Evolutionary conservation across 1,140 invertebrate genomes (phyloP), one percentile per base, ranked within the genome.

Genomic region (Drosophila repletoides): DNA sequence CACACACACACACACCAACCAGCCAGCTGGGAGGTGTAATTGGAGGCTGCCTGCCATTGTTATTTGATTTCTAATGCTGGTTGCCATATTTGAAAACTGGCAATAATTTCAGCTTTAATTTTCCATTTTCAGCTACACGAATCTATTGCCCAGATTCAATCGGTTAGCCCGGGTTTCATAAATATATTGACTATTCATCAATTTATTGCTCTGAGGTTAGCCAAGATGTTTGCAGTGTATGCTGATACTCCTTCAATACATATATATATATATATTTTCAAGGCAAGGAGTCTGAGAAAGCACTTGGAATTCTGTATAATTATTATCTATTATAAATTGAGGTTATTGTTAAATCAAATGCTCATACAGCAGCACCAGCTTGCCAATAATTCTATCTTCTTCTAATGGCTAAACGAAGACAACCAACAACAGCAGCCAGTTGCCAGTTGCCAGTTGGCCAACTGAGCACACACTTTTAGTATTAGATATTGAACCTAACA

Each of bases 31-130:
- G 45, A 5, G 12, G 5, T 4, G 34, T 21, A 21, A 19, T 21
- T 22, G 28, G 10, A 21, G 17, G 45, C 48, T 34, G 28, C 15
- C 29, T 10, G 45, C 64, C 74, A 83, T 83, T 83, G 71, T 79
- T 84, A 71, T 83, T 83, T 83, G 79, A 84, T 83, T 83, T 75
- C 79, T 83, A 84, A 79, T 80, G 66, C 71, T 74, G 49, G 56
- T 65, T 76, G 53, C 10, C 43, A 45, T 40, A 34, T 67, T 29
- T 33, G 49, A 21, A 52, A 73, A 64, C 76, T 69, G 70, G 34
- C 59, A 70, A 83, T 84, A 72, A 76, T 83, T 84, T 74, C 55
- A 71, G 58, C 56, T 45, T 64, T 55, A 64, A 56, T 46, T 52
- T 31, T 34, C 5, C 34, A 34, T n/a, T 10, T 14, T 3, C 6